Base-by-base conservation (phyloP, 2,888 invertebrate genomes). In the Nowickia ferox region DNA sequence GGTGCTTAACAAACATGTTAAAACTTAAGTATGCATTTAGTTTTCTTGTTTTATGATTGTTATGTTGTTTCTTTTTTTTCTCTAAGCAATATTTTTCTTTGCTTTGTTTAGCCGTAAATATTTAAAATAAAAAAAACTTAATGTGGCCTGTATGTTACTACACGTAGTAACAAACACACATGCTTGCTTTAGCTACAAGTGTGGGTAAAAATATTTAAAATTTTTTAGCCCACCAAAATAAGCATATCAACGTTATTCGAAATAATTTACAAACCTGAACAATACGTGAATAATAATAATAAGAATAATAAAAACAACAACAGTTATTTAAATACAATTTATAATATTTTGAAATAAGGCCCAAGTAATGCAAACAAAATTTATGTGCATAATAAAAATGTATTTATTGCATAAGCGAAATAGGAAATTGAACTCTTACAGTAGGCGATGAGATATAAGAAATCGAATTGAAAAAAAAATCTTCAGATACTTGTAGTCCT, bases 1-100 rank as follows among this genome's bases (percentile, higher is more conserved):
- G 84, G 81, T 85, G 84, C 81, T 85, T 81, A 81, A 82, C 77
- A 77, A 81, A 81, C 68, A 81, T 85, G 84, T 84, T 84, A 69
- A 77, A 68, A 61, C 66, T 81, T 68, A 72, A 84, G 81, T 68
- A 80, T 81, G 72, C 81, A 72, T 77, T 81, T 81, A 55, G 63
- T 46, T 74, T 74, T 68, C 48, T 46, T 65, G 61, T 76, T 79
- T 84, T 38, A 38, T 19, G 17, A 9, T 81, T 55, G 53, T 55
- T 38, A 13, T 17, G 53, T 30, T 19, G 42, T 30, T 19, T 53
- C 40, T 19, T 59, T 19, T 30, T 55, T 57, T 40, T 66, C n/a
- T 22, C 15, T 66, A 13, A 42, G 15, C 17, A 44, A 22, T 10
- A 17, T 51, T 40, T 48, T 82, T 72, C 46, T 40, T 51, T n/a